These are phyloP conservation scores for Argyrosomus regius DNA, from an alignment of 2,797 vertebrate genomes.

Conservation along the genomic window DNA sequence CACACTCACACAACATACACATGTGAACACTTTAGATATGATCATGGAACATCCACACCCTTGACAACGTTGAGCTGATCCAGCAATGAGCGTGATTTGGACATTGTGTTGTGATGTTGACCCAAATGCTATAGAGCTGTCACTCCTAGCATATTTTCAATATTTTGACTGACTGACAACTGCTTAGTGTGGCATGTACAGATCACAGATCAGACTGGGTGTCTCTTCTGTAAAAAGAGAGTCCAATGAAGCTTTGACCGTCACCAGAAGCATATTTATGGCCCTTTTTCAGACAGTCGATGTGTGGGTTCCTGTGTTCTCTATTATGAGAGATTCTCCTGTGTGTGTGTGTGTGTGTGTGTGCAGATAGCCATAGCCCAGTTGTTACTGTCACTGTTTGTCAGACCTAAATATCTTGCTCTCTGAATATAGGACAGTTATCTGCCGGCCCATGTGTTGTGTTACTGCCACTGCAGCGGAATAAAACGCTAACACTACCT, in stretches of 20 bases:
- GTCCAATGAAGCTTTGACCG: neutral
- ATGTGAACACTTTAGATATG: slow-evolving; percentile 36
- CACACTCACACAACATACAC: slow-evolving; percentile 19
- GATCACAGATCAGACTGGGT: too few relatives aligned
- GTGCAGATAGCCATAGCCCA: neutral
- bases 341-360: neutral
- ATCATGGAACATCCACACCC: neutral
- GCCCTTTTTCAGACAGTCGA: neutral
- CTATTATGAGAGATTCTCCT: neutral
- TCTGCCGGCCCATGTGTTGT: neutral
- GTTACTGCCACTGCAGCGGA: neutral
- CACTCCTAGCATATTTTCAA: too few relatives aligned
- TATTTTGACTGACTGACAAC: too few relatives aligned
- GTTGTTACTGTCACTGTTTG: neutral
- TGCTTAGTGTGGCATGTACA: too few relatives aligned
- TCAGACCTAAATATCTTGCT: neutral
- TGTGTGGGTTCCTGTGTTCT: neutral
- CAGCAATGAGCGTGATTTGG: too few relatives aligned
- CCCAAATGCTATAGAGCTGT: too few relatives aligned
- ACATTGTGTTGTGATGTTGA: too few relatives aligned
- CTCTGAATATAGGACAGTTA: neutral
- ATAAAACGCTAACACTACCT: neutral
- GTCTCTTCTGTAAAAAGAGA: neutral
- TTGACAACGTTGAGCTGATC: too few relatives aligned
- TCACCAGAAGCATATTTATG: neutral